Conservation (phyloP, 2,888 invertebrate genomes). For the Apodemia zela region DNA sequence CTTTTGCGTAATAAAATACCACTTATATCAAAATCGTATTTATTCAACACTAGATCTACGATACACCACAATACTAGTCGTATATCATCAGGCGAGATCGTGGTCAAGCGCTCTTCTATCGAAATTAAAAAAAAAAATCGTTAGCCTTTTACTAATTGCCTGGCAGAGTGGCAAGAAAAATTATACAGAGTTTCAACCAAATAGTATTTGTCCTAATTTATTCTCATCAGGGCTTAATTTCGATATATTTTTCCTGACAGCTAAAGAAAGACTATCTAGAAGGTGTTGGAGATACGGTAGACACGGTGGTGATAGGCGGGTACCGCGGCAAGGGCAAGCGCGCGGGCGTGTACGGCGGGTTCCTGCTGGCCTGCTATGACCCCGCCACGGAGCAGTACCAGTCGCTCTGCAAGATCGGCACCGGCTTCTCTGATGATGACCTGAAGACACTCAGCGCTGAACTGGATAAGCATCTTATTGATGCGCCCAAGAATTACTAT, state of each 20-base stretch:
- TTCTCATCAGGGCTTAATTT: no score
- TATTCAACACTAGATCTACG: no score
- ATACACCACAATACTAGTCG: no score
- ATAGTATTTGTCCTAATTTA: no score
- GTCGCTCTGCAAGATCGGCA: conserved; percentile 86
- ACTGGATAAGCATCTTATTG: conserved; percentile 88
- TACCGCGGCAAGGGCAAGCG: conserved; percentile 96
- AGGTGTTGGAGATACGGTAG: conserved; percentile 97
- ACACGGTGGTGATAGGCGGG: conserved; percentile 97
- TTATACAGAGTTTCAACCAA: no score
- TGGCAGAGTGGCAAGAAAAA: no score
- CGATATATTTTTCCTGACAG: conserved; percentile 36
- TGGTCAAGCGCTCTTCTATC: no score
- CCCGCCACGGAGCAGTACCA: conserved; percentile 94
- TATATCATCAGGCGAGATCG: no score
- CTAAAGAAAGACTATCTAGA: conserved; percentile 98
- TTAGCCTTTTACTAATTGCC: no score
- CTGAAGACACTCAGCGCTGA: conserved; percentile 87
- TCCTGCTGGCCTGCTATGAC: conserved; percentile 96
- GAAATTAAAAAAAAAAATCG: no score
- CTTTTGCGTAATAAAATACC: no score
- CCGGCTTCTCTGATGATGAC: conserved; percentile 96
- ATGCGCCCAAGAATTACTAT: conserved; percentile 89
- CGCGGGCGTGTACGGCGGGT: conserved; percentile 96
- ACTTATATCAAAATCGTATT: no score